phyloP scores from a whole-genome alignment of 2,888 invertebrate species.

The Augiades crinisus region DNA sequence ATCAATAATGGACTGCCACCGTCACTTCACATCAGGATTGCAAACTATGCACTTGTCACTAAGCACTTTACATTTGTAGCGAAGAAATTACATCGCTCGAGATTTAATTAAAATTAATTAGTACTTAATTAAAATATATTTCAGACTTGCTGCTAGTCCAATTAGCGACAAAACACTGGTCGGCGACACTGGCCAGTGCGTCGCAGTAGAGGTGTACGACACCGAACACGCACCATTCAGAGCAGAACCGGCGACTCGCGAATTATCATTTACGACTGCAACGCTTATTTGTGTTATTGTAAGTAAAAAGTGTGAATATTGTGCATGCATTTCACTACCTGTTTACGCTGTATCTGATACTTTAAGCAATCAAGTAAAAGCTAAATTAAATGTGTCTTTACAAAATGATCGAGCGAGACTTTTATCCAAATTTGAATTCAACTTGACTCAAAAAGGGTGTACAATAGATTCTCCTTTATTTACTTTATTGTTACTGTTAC shows the following conservation, averaged over 20 bases:
- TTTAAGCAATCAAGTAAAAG: no score
- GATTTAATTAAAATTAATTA: neutral
- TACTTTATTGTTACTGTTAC: no score
- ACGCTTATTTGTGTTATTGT: constrained; percentile 10
- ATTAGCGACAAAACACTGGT: constrained; percentile 16
- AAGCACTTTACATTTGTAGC: neutral
- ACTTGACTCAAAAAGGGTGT: no score
- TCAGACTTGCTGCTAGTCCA: constrained; percentile 10
- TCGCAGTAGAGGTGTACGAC: neutral
- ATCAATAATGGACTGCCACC: neutral
- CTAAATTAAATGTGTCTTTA: no score
- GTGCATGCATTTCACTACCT: neutral
- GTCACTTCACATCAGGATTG: neutral
- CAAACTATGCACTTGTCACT: no score
- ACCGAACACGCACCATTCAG: constrained; percentile 26
- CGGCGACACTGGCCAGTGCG: neutral
- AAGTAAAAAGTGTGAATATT: constrained; percentile 7
- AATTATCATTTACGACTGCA: constrained; percentile 19
- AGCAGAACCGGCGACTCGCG: constrained; percentile 30
- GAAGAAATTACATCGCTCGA: neutral
- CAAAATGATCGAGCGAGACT: no score
- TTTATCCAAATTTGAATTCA: no score
- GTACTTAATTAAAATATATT: constrained; percentile 2
- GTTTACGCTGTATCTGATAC: no score
- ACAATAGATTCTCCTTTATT: no score